Conservation (phyloP, 2,888 invertebrate species). For the Norana najaformis region DNA sequence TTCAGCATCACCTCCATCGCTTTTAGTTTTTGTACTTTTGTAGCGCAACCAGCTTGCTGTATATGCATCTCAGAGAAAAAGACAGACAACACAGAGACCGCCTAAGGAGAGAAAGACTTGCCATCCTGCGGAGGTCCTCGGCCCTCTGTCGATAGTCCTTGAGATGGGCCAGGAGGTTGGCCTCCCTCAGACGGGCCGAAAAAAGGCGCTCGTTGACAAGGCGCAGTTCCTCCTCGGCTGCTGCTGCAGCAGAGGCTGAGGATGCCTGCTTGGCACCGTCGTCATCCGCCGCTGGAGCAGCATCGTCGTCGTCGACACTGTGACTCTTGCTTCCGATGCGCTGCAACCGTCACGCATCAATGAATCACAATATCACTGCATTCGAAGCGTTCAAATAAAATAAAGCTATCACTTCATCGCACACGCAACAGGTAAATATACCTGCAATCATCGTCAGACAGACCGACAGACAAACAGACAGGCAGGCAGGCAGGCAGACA, state of each 20-base stretch:
- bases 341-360: constrained; percentile 15
- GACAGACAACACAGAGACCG: background rate
- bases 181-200: constrained; percentile 26
- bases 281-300: background rate
- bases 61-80: too few species aligned
- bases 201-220: constrained; percentile 31
- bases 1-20: background rate
- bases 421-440: background rate
- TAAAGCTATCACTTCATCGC: too few species aligned
- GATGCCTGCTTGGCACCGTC: background rate
- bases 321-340: constrained; percentile 22
- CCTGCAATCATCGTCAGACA: background rate
- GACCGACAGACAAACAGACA: background rate
- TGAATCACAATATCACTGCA: too few species aligned
- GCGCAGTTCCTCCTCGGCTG: constrained; percentile 30
- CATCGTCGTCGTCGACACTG: constrained; percentile 21
- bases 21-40: background rate
- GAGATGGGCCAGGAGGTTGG: constrained; percentile 36
- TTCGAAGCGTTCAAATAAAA: background rate
- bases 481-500: background rate
- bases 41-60: background rate
- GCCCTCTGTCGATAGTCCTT: constrained; percentile 35
- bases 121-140: constrained; percentile 34
- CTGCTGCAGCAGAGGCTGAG: background rate
- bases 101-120: background rate